These are phyloP conservation scores for Naja naja DNA, from an alignment of 2,113 vertebrate species.

Conservation along the genomic window DNA sequence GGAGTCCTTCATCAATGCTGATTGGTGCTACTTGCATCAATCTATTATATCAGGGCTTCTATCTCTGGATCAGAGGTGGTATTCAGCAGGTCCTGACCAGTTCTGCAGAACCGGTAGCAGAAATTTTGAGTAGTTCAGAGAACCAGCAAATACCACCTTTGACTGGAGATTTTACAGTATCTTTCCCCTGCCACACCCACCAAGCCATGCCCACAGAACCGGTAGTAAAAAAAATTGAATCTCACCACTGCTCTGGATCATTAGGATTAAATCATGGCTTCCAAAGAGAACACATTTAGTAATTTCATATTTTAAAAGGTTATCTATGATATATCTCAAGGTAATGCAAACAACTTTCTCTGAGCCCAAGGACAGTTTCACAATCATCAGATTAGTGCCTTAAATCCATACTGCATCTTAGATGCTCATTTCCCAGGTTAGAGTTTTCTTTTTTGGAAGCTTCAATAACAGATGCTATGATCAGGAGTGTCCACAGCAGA, in stretches of 20 bases:
- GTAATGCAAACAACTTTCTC: background rate
- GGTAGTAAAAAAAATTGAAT: too few species aligned
- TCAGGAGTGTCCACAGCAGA: background rate
- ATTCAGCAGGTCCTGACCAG: too few species aligned
- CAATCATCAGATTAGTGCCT: background rate
- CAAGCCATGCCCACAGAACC: too few species aligned
- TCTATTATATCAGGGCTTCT: rapidly evolving
- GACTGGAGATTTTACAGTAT: too few species aligned
- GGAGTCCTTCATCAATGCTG: background rate
- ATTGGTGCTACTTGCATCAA: background rate
- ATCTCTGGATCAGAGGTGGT: background rate
- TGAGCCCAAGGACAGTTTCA: background rate
- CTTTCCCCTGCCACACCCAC: too few species aligned
- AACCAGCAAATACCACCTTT: too few species aligned
- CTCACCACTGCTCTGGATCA: too few species aligned
- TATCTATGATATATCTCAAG: background rate
- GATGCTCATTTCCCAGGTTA: background rate
- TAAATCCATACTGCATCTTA: background rate
- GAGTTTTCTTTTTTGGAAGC: background rate
- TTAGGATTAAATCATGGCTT: background rate
- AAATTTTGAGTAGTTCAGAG: too few species aligned
- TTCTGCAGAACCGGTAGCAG: too few species aligned
- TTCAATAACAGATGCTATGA: background rate
- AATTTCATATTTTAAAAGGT: background rate
- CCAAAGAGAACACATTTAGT: background rate